Evolutionary conservation across 2,888 invertebrate genomes (phyloP).

Genomic region (Onthophagus sagittarius): DNA sequence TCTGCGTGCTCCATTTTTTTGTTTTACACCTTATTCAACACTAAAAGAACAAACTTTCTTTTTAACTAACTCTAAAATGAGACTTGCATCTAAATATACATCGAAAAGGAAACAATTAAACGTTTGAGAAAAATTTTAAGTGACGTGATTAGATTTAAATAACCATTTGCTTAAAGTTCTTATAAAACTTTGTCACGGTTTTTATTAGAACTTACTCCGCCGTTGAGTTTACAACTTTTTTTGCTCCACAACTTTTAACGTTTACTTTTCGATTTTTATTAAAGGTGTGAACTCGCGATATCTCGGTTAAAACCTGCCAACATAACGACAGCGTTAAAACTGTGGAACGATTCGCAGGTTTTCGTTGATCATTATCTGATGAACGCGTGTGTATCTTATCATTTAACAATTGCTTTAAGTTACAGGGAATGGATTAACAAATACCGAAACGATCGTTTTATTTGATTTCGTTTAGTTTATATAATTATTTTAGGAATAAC

Average conservation of each 20-base stretch:
- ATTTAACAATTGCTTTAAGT: neutral
- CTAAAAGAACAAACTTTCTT: neutral
- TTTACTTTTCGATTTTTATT: neutral
- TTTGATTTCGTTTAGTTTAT: neutral
- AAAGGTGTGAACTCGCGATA: neutral
- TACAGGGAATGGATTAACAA: neutral
- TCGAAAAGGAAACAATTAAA: no score
- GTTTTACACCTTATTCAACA: constrained; percentile 5
- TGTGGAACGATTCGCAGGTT: neutral
- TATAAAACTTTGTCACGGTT: neutral
- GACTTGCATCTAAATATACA: neutral
- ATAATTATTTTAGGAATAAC: no score
- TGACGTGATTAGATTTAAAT: no score
- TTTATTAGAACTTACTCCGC: neutral
- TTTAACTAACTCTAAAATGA: no score
- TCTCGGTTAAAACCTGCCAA: neutral
- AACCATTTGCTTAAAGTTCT: no score
- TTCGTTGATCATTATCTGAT: neutral
- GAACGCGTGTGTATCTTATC: neutral
- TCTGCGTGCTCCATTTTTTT: constrained; percentile 85
- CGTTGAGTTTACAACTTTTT: neutral
- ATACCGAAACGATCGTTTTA: neutral
- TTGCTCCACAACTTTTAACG: no score
- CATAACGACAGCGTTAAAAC: neutral
- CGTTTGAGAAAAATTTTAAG: no score